phyloP scores from a whole-genome alignment of 1,140 invertebrate genomes.

The Listronotus oregonensis region DNA sequence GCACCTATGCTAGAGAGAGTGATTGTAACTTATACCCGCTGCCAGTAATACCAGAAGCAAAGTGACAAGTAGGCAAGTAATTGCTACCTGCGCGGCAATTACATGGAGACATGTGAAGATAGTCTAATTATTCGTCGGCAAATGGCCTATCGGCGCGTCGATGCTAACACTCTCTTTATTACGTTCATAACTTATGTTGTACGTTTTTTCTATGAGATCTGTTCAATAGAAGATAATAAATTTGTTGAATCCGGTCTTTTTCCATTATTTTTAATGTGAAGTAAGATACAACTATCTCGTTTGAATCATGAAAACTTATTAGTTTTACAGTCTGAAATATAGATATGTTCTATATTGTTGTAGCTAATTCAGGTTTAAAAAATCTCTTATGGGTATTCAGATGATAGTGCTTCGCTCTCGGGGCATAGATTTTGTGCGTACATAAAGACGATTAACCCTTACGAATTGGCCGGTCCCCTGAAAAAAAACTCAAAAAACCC shows the following conservation, averaged over 20 bases:
- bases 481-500: no score
- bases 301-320: no score
- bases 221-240: conserved; percentile 12
- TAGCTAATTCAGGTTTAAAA: no score
- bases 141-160: conserved; percentile 22
- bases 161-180: conserved; percentile 29
- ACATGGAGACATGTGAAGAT: conserved; percentile 27
- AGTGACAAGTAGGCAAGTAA: conserved; percentile 18
- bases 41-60: conserved; percentile 10
- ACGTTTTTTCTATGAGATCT: conserved; percentile 12
- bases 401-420: no score
- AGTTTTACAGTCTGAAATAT: no score
- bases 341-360: no score
- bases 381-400: no score
- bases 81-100: conserved; percentile 25
- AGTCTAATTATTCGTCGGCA: conserved; percentile 33
- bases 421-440: no score
- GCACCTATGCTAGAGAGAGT: not conserved
- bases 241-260: not conserved
- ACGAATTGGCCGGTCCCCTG: no score
- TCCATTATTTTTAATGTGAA: no score
- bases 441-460: no score
- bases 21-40: conserved; percentile 11
- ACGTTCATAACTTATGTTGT: conserved; percentile 16
- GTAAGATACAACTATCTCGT: no score